Evolutionary conservation across 2,888 invertebrate genomes (phyloP).

Genomic region (Spilosoma lubricipeda): DNA sequence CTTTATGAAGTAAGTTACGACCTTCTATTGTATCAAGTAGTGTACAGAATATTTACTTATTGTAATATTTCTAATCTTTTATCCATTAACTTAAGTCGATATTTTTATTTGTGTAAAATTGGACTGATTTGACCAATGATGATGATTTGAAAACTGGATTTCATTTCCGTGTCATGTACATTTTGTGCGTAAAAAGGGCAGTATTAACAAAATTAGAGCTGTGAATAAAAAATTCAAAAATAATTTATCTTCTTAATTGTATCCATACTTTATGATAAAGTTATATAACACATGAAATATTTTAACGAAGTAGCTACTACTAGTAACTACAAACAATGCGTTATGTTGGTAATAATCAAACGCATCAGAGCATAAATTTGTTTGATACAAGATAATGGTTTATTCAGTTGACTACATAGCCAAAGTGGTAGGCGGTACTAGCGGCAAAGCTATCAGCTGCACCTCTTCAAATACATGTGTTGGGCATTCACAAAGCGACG

Average conservation of each 20-base stretch:
- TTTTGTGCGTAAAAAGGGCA: background rate
- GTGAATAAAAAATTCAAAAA: background rate
- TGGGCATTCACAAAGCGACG: conserved; percentile 67
- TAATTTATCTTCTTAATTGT: background rate
- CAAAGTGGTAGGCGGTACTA: conserved; percentile 25
- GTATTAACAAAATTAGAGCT: background rate
- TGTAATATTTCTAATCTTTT: background rate
- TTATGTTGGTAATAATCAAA: background rate
- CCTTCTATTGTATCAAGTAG: background rate
- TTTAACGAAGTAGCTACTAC: background rate
- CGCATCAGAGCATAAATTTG: conserved; percentile 3
- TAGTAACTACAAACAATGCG: too few species aligned
- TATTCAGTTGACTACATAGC: conserved; percentile 30
- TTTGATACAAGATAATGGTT: conserved; percentile 32
- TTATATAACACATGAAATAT: background rate
- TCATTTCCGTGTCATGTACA: background rate
- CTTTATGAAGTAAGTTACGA: conserved; percentile 3
- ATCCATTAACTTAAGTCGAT: background rate
- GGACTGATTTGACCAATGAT: too few species aligned
- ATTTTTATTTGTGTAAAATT: background rate
- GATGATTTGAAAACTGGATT: too few species aligned
- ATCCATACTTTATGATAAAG: background rate
- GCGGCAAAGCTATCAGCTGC: conserved; percentile 36
- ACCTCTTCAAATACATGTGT: conserved; percentile 49
- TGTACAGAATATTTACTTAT: background rate